These are phyloP conservation scores for Eulemur rubriventer DNA, from an alignment of 2,797 vertebrate genomes.

Conservation along the genomic window DNA sequence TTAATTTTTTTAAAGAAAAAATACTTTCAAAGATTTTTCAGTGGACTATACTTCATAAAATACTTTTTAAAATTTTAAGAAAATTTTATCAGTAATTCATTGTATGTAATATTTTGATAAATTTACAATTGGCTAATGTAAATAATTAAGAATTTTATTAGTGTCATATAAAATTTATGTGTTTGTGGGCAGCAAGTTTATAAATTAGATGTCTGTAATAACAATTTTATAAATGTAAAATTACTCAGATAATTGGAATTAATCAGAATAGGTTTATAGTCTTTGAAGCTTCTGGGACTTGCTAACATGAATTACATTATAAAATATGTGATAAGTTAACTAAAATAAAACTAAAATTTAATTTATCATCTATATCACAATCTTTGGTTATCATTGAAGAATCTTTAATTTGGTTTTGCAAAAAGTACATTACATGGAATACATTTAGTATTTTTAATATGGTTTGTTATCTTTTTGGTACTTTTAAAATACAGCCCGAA, in stretches of 20 bases:
- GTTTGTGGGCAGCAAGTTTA: background rate
- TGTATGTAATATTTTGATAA: conserved; percentile 32
- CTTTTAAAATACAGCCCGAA: background rate
- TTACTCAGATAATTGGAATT: conserved; percentile 40
- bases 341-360: conserved; percentile 1
- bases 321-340: background rate
- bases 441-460: conserved; percentile 26
- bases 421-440: background rate
- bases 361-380: background rate
- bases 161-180: background rate
- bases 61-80: background rate
- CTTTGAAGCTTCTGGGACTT: conserved; percentile 41
- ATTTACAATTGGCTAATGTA: background rate
- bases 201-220: background rate
- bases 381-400: conserved; percentile 12
- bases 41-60: background rate
- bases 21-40: conserved; percentile 3
- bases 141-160: conserved; percentile 22
- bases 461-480: background rate
- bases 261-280: conserved; percentile 29
- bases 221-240: conserved; percentile 25
- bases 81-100: background rate
- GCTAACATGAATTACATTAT: conserved; percentile 8
- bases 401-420: conserved; percentile 1
- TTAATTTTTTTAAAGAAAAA: background rate